Base-by-base conservation (phyloP, 2,888 invertebrate species). In the Clusia tigrina region DNA sequence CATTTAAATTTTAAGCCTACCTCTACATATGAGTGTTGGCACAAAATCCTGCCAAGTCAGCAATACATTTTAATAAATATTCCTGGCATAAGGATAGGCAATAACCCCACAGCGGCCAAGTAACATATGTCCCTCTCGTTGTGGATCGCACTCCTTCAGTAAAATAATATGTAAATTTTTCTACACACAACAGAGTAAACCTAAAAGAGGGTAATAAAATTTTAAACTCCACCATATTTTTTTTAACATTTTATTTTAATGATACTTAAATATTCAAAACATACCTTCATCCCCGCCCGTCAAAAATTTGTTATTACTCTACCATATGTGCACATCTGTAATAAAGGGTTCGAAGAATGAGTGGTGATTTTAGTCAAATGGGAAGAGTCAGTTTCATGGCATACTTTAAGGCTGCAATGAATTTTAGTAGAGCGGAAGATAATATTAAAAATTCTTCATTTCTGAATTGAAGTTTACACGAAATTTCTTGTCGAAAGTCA, bases 351-450 rank as follows among this genome's bases (percentile, higher is more conserved):
- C 32, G 32, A 6, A 32, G n/a, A n/a, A n/a, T n/a, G n/a, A n/a
- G 12, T 42, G n/a, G n/a, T 15, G n/a, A 67, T 60, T 57, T 63
- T 66, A 69, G 67, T 17, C 54, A 65, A 62, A 62, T 69, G 72
- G 69, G 64, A 71, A 68, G 64, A 72, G 66, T 72, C 63, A 65
- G 69, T 66, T 72, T 72, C 68, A 72, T 73, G 65, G 67, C 66
- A 65, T 65, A 65, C 72, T 64, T 65, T 70, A 20, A 56, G 64
- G 62, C 62, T 52, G 46, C 42, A 3, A 6, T 32, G 32, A 32
- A 32, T 32, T 9, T n/a, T n/a, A n/a, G n/a, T n/a, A n/a, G n/a
- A n/a, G n/a, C n/a, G n/a, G n/a, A n/a, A n/a, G n/a, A n/a, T n/a
- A n/a, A n/a, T n/a, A n/a, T n/a, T n/a, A n/a, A n/a, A n/a, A n/a